Base-by-base conservation (phyloP, 1,140 invertebrate species). In the Papilio machaon region DNA sequence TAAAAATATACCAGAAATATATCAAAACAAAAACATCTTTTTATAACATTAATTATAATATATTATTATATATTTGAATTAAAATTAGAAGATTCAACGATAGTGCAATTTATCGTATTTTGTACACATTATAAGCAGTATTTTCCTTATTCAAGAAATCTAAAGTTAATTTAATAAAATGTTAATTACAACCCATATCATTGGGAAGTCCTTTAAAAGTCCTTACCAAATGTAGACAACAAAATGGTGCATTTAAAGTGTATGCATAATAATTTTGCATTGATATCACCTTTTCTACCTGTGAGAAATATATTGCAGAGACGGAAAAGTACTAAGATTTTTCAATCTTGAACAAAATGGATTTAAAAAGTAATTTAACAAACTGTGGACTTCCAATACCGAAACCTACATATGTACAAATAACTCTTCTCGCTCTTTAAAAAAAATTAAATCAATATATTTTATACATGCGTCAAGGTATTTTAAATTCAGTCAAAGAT, bases 131-230 rank as follows among this genome's bases (percentile, higher is more conserved):
- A 13, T 49, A 23, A 10, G n/a, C 38, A 46, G 73, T 23, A 47
- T 47, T 76, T 76, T 54, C 47, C 74, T 76, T 52, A 23, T 11
- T 23, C n/a, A 30, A 13, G 52, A 35, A 49, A 46, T 76, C 74
- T 13, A 54, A 76, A 54, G 52, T 76, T 74, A 46, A 19, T 49
- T 52, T 15, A 30, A 76, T 76, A 54, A 35, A 49, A 76, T 76
- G 43, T n/a, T 76, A 76, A 76, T 74, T 19, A 47, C 17, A 43
- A 47, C 73, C 46, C 43, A 73, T 75, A 76, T 76, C 74, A 49
- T 76, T 76, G 17, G 10, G 23, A 76, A 76, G 74, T 76, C 74
- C 74, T 76, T 76, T 76, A 52, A 76, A 76, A 49, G 74, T 76
- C 74, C 74, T 76, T 30, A 76, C 74, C 19, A 46, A 73, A 73